A percentile compares a stretch with the other conserved stretches of the same genome.
These are phyloP conservation scores for Neomorphus geoffroyi DNA, from an alignment of 2,797 vertebrate genomes.

Conservation along the genomic window DNA sequence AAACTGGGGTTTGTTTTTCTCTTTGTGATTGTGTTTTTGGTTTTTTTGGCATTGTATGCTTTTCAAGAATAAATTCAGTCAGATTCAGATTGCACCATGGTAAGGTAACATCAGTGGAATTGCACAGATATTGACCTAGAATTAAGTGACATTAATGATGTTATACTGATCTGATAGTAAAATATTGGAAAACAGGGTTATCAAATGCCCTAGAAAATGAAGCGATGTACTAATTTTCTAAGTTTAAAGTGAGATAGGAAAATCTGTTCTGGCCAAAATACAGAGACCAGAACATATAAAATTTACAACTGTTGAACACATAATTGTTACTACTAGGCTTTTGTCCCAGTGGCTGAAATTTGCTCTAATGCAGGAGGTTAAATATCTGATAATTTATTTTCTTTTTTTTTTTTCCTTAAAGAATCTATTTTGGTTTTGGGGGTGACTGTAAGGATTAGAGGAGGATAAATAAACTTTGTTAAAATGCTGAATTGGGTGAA, in stretches of 20 bases:
- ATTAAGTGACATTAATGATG: neutral
- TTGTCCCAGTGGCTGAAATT: neutral
- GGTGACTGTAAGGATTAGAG: neutral
- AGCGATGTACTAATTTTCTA: neutral
- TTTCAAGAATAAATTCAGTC: neutral
- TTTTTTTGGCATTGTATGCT: neutral
- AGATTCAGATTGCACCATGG: neutral
- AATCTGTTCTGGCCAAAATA: neutral
- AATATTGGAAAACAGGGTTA: neutral
- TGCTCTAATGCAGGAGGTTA: neutral
- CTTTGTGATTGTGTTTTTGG: too few species aligned
- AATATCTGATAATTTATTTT: neutral
- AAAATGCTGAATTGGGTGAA: neutral
- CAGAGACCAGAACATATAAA: neutral
- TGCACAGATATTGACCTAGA: neutral
- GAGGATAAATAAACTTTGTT: neutral
- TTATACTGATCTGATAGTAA: neutral
- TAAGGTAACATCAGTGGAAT: neutral
- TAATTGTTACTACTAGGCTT: neutral
- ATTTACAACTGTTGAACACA: neutral
- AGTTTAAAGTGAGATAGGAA: neutral
- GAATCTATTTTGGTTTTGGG: neutral
- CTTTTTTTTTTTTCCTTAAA: neutral
- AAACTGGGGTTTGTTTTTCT: neutral
- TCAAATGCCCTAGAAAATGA: neutral